These are phyloP conservation scores for Rhagonycha lutea DNA, from an alignment of 2,888 invertebrate genomes.

Conservation along the genomic window DNA sequence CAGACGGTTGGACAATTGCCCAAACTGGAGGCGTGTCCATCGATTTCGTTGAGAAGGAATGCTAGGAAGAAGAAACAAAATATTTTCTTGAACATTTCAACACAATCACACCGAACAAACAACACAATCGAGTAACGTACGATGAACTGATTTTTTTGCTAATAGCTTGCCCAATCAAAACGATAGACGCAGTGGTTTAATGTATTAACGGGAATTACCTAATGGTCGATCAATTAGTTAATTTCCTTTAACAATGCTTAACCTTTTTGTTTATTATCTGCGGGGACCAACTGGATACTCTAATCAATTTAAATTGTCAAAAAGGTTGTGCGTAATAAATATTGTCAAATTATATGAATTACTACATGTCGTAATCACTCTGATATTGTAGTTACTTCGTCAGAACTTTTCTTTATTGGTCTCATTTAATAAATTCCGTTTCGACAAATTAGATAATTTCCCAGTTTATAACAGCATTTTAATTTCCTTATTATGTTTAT, in stretches of 20 bases:
- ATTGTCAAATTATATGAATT: background rate
- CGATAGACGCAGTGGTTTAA: background rate
- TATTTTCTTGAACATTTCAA: constrained; percentile 3
- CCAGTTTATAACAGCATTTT: background rate
- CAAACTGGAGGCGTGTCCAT: constrained; percentile 71
- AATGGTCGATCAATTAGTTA: background rate
- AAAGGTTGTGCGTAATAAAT: background rate
- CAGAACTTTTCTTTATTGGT: background rate
- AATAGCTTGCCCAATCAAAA: background rate
- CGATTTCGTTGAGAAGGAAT: background rate
- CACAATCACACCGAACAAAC: background rate
- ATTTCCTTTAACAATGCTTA: background rate
- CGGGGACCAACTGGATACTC: background rate
- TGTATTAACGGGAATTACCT: background rate
- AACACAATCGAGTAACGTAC: constrained; percentile 56
- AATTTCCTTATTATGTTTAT: too few species aligned
- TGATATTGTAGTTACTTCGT: background rate
- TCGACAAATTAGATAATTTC: background rate
- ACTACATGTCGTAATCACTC: background rate
- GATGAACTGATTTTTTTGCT: constrained; percentile 62
- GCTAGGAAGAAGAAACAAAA: background rate
- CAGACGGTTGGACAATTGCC: constrained; percentile 76
- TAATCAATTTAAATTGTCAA: background rate
- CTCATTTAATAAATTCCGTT: background rate
- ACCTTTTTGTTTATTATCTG: background rate